Percentiles rank a stretch among this genome's conserved stretches.
Evolutionary conservation across 2,113 vertebrate genomes (phyloP).

Genomic region (Pollimyrus isidori): DNA sequence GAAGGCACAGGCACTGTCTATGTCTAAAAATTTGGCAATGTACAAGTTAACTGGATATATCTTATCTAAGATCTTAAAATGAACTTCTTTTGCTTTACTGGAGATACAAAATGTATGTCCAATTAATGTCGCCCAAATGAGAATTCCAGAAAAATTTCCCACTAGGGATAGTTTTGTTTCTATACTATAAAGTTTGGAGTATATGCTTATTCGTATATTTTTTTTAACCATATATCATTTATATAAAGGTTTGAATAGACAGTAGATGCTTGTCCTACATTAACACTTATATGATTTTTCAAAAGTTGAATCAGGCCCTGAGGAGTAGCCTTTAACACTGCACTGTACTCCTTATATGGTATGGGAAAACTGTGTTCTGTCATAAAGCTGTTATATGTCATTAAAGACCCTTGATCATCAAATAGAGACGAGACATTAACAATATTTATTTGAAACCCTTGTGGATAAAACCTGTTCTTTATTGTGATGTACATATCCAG

Average conservation of each 20-base stretch:
- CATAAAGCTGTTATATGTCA: not conserved
- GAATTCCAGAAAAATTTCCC: too few species aligned
- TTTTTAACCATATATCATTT: too few species aligned
- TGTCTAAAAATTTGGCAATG: not conserved
- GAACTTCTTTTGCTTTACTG: too few species aligned
- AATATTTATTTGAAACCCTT: not conserved
- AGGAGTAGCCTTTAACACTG: too few species aligned
- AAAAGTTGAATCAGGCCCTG: too few species aligned
- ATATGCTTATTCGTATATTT: not conserved
- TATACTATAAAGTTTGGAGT: not conserved
- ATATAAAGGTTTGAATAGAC: too few species aligned
- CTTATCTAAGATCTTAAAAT: too few species aligned
- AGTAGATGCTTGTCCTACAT: too few species aligned
- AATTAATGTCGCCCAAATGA: too few species aligned
- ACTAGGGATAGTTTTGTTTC: not conserved
- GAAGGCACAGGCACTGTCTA: not conserved
- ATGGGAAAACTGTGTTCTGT: too few species aligned
- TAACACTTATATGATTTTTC: too few species aligned
- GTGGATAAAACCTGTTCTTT: not conserved
- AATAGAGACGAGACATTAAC: not conserved
- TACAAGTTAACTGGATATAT: not conserved
- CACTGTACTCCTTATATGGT: too few species aligned
- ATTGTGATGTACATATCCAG: not conserved
- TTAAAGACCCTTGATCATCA: not conserved
- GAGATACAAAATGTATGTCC: not conserved